Base-by-base conservation (phyloP, 2,113 vertebrate species). In the Asarcornis scutulata region DNA sequence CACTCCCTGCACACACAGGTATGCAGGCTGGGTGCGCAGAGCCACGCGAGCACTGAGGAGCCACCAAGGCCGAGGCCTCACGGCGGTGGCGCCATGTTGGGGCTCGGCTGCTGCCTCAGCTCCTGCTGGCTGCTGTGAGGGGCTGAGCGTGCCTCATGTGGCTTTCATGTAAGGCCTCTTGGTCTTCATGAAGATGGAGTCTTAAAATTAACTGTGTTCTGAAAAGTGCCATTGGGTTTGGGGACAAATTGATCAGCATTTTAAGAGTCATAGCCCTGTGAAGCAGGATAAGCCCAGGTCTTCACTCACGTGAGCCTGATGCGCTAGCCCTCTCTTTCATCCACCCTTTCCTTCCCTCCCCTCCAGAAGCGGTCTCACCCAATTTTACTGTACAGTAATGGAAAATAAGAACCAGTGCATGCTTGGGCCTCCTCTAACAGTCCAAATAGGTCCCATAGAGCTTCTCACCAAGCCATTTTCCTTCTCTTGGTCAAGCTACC, bases 301-400 rank as follows among this genome's bases (percentile, higher is more conserved):
- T 95, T 74, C 9, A 2, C 13, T 40, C 68, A 83, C 78, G 69
- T 76, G 11, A 87, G 27, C 71, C 62, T 64, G 34, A 75, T 38
- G 59, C 1, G 2, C 63, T 92, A 87, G 80, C 44, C 81, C 53
- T 4, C 74, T 79, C 80, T 91, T 95, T 83, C 50, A 83, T 74
- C 89, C 91, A 88, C 93, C 89, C 83, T 89, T 96, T 93, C 76
- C 81, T 93, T 88, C 82, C 91, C 75, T 92, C 48, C 68, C 60
- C 64, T 80, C 76, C 83, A 94, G 79, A 91, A 95, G 86, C 59
- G 31, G 84, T 87, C 92, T 94, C 93, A 78, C 87, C 83, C 89
- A 73, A 1, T 95, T 91, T 95, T 93, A 94, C 83, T 78, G 84
- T 48, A 48, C 38, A 56, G 77, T 72, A 90, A 85, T 94, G 91